Conservation (phyloP, 2,113 vertebrate species). For the Lamprologus callipterus region DNA sequence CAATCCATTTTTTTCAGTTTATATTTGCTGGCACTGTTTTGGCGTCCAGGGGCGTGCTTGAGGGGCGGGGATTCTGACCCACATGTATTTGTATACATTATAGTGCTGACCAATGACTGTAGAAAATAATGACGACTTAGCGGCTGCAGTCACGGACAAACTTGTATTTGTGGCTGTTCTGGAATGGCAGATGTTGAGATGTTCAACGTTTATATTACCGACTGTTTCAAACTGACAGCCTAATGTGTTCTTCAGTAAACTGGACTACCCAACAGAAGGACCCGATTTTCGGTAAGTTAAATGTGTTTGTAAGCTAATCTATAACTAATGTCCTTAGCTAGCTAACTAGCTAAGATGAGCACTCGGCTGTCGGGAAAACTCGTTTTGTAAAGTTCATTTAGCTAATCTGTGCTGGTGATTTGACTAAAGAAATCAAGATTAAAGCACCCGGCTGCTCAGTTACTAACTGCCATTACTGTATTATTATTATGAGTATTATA, state of each 20-base stretch:
- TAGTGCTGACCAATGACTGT: background rate
- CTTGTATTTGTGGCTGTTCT: background rate
- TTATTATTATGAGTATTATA: background rate
- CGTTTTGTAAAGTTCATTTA: background rate
- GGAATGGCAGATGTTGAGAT: background rate
- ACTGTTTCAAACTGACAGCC: background rate
- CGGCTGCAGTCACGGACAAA: background rate
- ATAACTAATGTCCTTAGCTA: background rate
- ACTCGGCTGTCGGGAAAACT: background rate
- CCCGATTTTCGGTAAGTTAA: background rate
- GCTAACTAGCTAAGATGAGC: background rate
- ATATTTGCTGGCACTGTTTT: background rate
- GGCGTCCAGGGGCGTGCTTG: background rate
- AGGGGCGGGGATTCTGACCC: background rate
- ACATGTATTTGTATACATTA: background rate
- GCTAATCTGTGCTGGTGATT: background rate
- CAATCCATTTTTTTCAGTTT: background rate
- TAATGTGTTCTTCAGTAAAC: background rate
- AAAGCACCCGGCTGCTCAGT: background rate
- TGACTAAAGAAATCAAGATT: background rate
- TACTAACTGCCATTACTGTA: background rate
- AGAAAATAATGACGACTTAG: background rate
- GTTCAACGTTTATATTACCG: background rate
- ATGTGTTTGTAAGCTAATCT: background rate
- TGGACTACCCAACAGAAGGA: background rate